Base-by-base conservation (phyloP, 2,888 invertebrate genomes). In the Machimus atricapillus region DNA sequence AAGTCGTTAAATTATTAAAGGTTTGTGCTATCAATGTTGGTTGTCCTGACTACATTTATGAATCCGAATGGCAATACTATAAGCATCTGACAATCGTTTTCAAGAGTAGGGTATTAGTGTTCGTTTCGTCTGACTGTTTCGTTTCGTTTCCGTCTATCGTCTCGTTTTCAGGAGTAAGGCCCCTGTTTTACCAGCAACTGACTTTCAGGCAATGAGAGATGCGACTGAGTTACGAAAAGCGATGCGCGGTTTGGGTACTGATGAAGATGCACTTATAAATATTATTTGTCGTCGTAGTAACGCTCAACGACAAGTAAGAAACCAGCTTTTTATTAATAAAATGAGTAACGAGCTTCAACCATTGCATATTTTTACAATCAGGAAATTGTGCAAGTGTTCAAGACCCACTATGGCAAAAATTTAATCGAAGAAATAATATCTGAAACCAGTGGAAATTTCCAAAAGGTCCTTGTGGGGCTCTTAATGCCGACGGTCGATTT, bases 181-280 rank as follows among this genome's bases (percentile, higher is more conserved):
- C n/a, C n/a, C n/a, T 5, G 95, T 97, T 52, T 93, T 95, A 56
- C 95, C 97, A 8, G 95, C 94, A n/a, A 94, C 95, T 89, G 95
- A 95, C 0, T 97, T 97, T 93, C 95, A 97, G 91, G 94, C 97
- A 5, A 94, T 96, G 46, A 94, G 94, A 12, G 97, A 97, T 94
- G 97, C 97, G 0, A 96, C 96, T 89, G 93, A 95, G 1, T 94
- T 98, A 37, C 94, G 97, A 19, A 96, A 96, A 90, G 97, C 98
- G 0, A 98, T 98, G 98, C 97, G 97, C 93, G 98, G 97, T 27
- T 92, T 92, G 58, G 97, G 98, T 52, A 98, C 98, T 0, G 97
- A 98, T 91, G 98, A 98, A 91, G 96, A 96, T 90, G 94, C 97
- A 0, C 96, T 98, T 90, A 97, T 98, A 87, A 95, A 96, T 90